phyloP scores from a whole-genome alignment of 2,113 vertebrate genomes.

The Microtus pennsylvanicus region DNA sequence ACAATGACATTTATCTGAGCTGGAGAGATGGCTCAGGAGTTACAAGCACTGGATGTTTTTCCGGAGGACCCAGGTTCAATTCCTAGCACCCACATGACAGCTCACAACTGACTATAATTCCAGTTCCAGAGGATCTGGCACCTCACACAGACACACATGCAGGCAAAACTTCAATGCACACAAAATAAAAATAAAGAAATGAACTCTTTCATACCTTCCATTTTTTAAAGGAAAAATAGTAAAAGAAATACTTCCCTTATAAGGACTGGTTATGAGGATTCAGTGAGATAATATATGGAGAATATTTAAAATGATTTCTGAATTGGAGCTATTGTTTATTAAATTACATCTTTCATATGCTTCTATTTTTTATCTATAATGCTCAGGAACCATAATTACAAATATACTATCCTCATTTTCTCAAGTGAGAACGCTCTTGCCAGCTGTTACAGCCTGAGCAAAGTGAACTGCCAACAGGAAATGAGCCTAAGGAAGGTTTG shows the following conservation, averaged over 20 bases:
- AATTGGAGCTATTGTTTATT: slow-evolving; percentile 12
- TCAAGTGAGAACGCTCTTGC: not conserved
- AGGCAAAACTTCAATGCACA: not conserved
- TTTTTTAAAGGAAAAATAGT: slow-evolving; percentile 18
- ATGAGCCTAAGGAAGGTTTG: not conserved
- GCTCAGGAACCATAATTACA: not conserved
- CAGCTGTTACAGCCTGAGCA: not conserved
- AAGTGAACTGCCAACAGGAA: not conserved
- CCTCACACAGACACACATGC: not conserved
- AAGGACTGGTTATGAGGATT: not conserved
- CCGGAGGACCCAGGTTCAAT: not conserved
- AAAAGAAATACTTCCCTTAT: slow-evolving; percentile 5
- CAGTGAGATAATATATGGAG: not conserved
- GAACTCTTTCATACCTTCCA: not conserved
- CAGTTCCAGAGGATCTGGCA: not conserved
- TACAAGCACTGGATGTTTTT: not conserved
- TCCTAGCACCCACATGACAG: not conserved
- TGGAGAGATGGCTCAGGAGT: not conserved
- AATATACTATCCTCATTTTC: not conserved
- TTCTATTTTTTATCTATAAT: not conserved
- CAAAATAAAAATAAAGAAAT: not conserved
- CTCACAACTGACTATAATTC: not conserved
- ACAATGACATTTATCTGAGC: not conserved
- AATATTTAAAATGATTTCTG: slow-evolving; percentile 5
- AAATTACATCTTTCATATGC: slow-evolving; percentile 19